A percentile compares a stretch with the other conserved stretches of the same genome.
Conservation (phyloP, 2,888 invertebrate genomes). For the Cheilosia impressa region DNA sequence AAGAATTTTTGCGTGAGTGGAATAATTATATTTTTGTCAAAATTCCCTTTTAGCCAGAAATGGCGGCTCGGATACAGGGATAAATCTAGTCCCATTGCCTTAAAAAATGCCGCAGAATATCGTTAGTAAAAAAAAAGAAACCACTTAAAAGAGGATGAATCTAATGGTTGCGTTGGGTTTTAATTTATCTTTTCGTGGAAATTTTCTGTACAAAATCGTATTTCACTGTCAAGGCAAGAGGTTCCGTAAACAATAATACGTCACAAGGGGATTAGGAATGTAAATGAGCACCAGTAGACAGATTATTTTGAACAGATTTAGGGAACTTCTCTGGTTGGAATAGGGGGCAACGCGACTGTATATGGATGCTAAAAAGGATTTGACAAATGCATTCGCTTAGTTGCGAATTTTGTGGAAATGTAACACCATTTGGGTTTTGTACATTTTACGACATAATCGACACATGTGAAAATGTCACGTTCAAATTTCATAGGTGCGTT, state of each 20-base stretch:
- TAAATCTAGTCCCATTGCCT: constrained; percentile 6
- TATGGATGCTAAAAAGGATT: not conserved
- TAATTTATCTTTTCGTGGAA: constrained; percentile 27
- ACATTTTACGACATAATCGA: not conserved
- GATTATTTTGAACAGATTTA: not conserved
- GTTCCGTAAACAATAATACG: not conserved
- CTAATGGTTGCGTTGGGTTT: constrained; percentile 12
- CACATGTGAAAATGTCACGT: not conserved
- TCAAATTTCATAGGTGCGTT: not conserved
- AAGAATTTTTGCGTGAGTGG: constrained; percentile 42
- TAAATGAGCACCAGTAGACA: constrained; percentile 24
- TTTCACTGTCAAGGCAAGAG: not conserved
- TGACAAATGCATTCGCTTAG: constrained; percentile 24
- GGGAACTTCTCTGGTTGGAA: not conserved
- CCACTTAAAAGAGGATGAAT: not conserved
- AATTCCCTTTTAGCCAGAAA: constrained; percentile 23
- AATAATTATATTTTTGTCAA: constrained; percentile 57
- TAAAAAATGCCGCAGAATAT: not conserved
- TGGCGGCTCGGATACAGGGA: no score
- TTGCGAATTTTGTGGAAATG: constrained; percentile 21
- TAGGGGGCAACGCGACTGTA: no score
- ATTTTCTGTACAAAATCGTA: not conserved
- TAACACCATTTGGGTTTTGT: not conserved
- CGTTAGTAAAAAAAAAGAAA: not conserved
- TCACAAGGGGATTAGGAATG: constrained; percentile 24